Evolutionary conservation across 2,113 vertebrate genomes (phyloP).

Genomic region (Labeo rohita): DNA sequence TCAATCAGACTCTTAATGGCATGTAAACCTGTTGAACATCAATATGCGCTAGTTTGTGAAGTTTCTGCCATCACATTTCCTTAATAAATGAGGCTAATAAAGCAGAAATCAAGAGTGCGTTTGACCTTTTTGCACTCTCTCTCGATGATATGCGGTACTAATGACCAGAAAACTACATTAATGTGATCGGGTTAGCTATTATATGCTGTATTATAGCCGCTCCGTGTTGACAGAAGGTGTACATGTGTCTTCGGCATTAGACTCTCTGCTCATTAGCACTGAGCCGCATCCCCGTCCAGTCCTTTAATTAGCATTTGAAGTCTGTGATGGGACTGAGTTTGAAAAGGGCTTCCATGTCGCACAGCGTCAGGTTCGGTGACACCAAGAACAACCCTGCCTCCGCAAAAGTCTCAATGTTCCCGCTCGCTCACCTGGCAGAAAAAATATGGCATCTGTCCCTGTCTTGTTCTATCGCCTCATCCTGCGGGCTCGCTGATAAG

Average conservation of each 20-base stretch:
- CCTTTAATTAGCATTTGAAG: conserved; percentile 67
- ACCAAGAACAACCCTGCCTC: conserved; percentile 19
- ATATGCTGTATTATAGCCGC: neutral
- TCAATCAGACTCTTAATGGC: conserved; percentile 11
- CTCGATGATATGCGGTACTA: neutral
- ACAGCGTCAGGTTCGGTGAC: conserved; percentile 62
- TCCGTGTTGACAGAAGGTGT: conserved; percentile 26
- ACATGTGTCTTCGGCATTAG: conserved; percentile 22
- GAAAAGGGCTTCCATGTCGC: conserved; percentile 64
- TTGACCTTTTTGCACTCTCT: conserved; percentile 23
- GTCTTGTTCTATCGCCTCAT: conserved; percentile 3
- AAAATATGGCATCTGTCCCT: conserved; percentile 24
- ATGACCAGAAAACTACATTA: conserved; percentile 34
- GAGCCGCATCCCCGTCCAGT: conserved; percentile 63
- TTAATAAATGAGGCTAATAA: conserved; percentile 5
- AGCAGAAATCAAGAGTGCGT: conserved; percentile 7
- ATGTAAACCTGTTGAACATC: neutral
- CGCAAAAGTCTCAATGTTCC: neutral
- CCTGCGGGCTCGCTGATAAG: conserved; percentile 65
- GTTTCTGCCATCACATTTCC: neutral
- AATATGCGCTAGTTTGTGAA: neutral
- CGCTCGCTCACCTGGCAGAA: neutral
- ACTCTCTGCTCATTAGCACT: conserved; percentile 65
- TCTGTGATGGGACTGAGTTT: conserved; percentile 57
- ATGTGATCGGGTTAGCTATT: conserved; percentile 25